Percentiles rank a stretch among this genome's conserved stretches.
These are phyloP conservation scores for Homarus gammarus DNA, from an alignment of 2,888 invertebrate genomes.

Conservation along the genomic window DNA sequence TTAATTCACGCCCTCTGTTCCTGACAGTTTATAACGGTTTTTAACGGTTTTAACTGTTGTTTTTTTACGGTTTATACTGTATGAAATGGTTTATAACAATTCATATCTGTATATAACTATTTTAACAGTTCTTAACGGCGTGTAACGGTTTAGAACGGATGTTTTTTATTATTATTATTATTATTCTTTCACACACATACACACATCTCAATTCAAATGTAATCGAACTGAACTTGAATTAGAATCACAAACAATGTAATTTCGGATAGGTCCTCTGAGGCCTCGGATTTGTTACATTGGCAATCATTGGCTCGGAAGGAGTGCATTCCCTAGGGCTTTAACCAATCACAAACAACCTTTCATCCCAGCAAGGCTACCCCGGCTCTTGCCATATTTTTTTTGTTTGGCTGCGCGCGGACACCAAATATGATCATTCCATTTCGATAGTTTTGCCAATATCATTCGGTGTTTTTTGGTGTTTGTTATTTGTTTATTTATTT, in stretches of 20 bases:
- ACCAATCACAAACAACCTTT: slow-evolving; percentile 74
- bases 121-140: too few relatives aligned
- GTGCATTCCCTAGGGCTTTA: slow-evolving; percentile 64
- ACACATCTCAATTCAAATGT: slow-evolving; percentile 2
- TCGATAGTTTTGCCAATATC: slow-evolving; percentile 2
- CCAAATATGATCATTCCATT: slow-evolving; percentile 39
- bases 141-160: too few relatives aligned
- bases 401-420: background rate
- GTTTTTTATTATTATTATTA: too few relatives aligned
- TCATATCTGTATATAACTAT: too few relatives aligned
- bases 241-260: slow-evolving; percentile 72
- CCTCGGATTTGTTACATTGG: slow-evolving; percentile 74
- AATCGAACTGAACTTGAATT: slow-evolving; percentile 24
- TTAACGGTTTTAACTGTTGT: too few relatives aligned
- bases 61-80: too few relatives aligned
- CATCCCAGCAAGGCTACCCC: slow-evolving; percentile 43
- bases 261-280: slow-evolving; percentile 58
- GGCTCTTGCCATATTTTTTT: background rate
- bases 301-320: slow-evolving; percentile 75
- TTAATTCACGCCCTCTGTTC: background rate
- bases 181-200: too few relatives aligned
- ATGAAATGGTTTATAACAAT: too few relatives aligned
- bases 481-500: background rate
- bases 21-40: background rate
- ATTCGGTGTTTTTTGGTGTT: background rate